These are phyloP conservation scores for Fundulus diaphanus DNA, from an alignment of 2,797 vertebrate species.

Conservation along the genomic window DNA sequence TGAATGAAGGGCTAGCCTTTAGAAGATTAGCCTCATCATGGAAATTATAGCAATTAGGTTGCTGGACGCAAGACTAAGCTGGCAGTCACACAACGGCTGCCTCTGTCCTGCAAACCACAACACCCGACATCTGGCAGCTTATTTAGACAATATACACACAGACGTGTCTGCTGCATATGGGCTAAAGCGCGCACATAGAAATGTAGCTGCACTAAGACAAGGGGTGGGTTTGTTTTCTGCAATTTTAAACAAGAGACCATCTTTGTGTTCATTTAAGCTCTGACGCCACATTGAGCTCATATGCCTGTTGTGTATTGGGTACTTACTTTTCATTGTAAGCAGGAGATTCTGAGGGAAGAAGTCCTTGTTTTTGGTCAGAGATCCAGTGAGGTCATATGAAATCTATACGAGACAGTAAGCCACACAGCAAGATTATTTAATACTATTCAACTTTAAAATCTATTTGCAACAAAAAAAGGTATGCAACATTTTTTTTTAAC, in stretches of 20 bases:
- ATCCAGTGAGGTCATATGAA: slow-evolving; percentile 92
- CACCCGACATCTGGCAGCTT: slow-evolving; percentile 76
- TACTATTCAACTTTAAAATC: neutral
- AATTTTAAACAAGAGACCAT: slow-evolving; percentile 58
- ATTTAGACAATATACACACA: slow-evolving; percentile 75
- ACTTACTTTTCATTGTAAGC: slow-evolving; percentile 94
- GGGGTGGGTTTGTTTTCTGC: slow-evolving; percentile 57
- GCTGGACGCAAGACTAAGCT: slow-evolving; percentile 65
- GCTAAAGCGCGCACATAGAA: slow-evolving; percentile 51
- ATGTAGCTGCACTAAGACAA: slow-evolving; percentile 51
- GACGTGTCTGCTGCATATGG: slow-evolving; percentile 60
- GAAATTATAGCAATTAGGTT: slow-evolving; percentile 79
- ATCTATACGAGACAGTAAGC: slow-evolving; percentile 79
- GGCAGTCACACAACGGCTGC: slow-evolving; percentile 73
- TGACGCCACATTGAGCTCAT: slow-evolving; percentile 59
- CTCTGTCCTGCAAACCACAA: slow-evolving; percentile 69
- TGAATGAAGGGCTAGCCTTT: slow-evolving; percentile 69
- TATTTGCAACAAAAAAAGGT: neutral
- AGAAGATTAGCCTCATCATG: slow-evolving; percentile 80
- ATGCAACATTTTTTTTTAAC: neutral
- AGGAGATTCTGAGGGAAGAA: slow-evolving; percentile 92
- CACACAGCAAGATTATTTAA: slow-evolving; percentile 14
- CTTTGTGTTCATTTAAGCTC: slow-evolving; percentile 59
- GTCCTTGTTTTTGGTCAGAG: slow-evolving; percentile 92
- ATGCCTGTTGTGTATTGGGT: slow-evolving; percentile 47